Evolutionary conservation across 2,113 vertebrate species (phyloP).

Genomic region (rabbit (Oryctolagus cuniculus)): mOryCun1.1 NC_091434.1:62950001-62950500

Average conservation of each 20-base stretch:
- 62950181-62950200: background rate
- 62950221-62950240: background rate
- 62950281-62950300: background rate
- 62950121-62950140: background rate
- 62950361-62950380: constrained; percentile 18
- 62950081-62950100: constrained; percentile 35
- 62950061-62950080: background rate
- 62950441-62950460: background rate
- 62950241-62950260: background rate
- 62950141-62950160: constrained; percentile 41
- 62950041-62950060: background rate
- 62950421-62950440: background rate
- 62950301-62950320: constrained; percentile 1
- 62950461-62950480: background rate
- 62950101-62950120: background rate
- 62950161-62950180: background rate
- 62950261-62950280: constrained; percentile 42
- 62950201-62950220: background rate
- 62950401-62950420: constrained; percentile 5
- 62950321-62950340: constrained; percentile 2
- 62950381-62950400: constrained; percentile 31
- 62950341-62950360: background rate
- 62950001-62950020: background rate
- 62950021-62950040: constrained; percentile 28
- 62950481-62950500: constrained; percentile 10